phyloP scores from a whole-genome alignment of 2,888 invertebrate genomes.

The Cataglyphis cursor region DNA sequence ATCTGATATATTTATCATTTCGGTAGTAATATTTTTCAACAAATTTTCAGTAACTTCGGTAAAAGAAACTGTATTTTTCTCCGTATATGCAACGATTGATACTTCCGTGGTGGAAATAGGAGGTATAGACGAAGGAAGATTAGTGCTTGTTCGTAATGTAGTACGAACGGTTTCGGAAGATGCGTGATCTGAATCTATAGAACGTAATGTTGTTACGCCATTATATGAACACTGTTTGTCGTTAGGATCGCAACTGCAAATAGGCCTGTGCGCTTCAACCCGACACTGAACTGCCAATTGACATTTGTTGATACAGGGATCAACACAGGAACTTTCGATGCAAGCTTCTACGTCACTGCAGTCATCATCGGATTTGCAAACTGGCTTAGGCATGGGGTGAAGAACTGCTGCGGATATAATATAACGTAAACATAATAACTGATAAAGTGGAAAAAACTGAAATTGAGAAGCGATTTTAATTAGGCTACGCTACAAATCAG shows the following conservation, averaged over 20 bases:
- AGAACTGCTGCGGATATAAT: constrained; percentile 87
- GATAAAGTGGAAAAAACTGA: constrained; percentile 45
- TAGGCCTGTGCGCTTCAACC: constrained; percentile 94
- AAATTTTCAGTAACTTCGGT: constrained; percentile 21
- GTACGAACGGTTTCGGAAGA: constrained; percentile 31
- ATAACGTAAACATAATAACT: constrained; percentile 80
- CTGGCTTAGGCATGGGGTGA: constrained; percentile 87
- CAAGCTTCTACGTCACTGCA: constrained; percentile 94
- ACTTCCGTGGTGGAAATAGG: constrained; percentile 16
- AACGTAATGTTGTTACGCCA: constrained; percentile 25
- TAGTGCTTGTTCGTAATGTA: constrained; percentile 39
- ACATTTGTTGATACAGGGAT: constrained; percentile 94
- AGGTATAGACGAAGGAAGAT: neutral
- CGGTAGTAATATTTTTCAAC: constrained; percentile 17
- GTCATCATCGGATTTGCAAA: constrained; percentile 94
- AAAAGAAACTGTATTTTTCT: constrained; percentile 13
- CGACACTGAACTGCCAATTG: constrained; percentile 92
- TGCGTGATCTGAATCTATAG: constrained; percentile 37
- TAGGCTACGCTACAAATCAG: constrained; percentile 73
- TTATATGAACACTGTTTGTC: constrained; percentile 56
- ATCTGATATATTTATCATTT: constrained; percentile 4
- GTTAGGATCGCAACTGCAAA: constrained; percentile 90
- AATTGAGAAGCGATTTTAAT: constrained; percentile 64
- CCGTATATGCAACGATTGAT: constrained; percentile 7
- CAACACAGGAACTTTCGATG: constrained; percentile 93